Conservation (phyloP, 2,113 vertebrate species). For the Tetraodon nigroviridis region DNA sequence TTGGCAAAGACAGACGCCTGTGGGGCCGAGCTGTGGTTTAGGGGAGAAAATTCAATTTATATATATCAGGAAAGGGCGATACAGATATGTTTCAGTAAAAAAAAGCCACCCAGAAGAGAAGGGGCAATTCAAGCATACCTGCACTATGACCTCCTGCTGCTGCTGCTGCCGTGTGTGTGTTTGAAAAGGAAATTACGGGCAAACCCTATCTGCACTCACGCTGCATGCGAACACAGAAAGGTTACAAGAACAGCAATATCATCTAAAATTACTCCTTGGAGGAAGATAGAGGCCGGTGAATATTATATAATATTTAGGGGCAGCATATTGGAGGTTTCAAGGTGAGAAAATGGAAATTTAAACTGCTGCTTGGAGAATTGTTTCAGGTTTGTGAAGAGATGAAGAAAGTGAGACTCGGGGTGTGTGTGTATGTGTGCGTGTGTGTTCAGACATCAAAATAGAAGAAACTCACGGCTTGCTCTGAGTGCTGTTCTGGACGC, state of each 20-base stretch:
- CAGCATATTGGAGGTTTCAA: neutral
- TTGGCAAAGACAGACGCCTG: neutral
- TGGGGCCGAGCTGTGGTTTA: neutral
- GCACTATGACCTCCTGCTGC: neutral
- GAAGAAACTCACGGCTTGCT: slow-evolving; percentile 78
- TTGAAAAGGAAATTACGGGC: neutral
- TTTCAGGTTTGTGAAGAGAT: slow-evolving; percentile 14
- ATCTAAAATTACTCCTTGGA: slow-evolving; percentile 34
- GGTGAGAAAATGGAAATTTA: slow-evolving; percentile 16
- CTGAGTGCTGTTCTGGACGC: slow-evolving; percentile 76
- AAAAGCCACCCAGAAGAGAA: slow-evolving; percentile 23
- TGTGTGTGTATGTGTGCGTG: neutral
- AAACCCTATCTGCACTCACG: neutral
- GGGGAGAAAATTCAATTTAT: slow-evolving; percentile 18
- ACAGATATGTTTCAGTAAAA: slow-evolving; percentile 7
- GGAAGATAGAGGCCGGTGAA: slow-evolving; percentile 18
- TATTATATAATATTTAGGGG: slow-evolving; percentile 19
- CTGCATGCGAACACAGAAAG: slow-evolving; percentile 25
- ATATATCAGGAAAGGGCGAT: slow-evolving; percentile 22
- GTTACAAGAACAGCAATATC: slow-evolving; percentile 34
- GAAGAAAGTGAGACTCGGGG: neutral
- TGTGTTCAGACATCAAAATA: neutral
- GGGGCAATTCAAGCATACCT: too few species aligned
- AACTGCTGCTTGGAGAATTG: slow-evolving; percentile 9
- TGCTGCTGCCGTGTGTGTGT: neutral